These are phyloP conservation scores for Agrochola circellaris DNA, from an alignment of 2,888 invertebrate species.

Conservation along the genomic window DNA sequence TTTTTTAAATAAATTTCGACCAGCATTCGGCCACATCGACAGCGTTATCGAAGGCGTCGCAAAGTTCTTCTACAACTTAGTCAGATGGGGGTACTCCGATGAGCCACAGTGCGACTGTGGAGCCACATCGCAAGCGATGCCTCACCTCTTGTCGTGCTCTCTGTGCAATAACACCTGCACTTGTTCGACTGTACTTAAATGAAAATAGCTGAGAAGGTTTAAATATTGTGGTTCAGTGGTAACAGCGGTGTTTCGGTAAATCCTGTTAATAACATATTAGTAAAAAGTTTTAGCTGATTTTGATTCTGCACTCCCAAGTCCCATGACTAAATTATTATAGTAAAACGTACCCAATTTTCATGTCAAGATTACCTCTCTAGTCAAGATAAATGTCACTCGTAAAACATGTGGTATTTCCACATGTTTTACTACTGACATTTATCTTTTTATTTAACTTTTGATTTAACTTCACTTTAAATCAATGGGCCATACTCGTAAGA, in stretches of 20 bases:
- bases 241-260: not conserved
- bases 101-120: too few relatives aligned
- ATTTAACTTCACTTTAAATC: constrained; percentile 10
- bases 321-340: not conserved
- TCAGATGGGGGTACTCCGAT: too few relatives aligned
- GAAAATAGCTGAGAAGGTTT: not conserved
- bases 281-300: not conserved
- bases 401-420: not conserved
- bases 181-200: not conserved
- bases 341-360: not conserved
- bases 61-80: too few relatives aligned
- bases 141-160: too few relatives aligned
- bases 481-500: too few relatives aligned
- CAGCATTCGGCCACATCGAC: too few relatives aligned
- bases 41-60: too few relatives aligned
- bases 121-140: too few relatives aligned
- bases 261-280: not conserved
- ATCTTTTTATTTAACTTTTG: too few relatives aligned
- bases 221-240: not conserved
- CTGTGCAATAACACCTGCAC: too few relatives aligned
- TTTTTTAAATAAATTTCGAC: too few relatives aligned
- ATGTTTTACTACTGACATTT: constrained; percentile 48
- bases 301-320: not conserved
- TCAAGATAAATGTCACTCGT: not conserved
- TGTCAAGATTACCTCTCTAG: not conserved